These are phyloP conservation scores for Eupsilia transversa DNA, from an alignment of 2,888 invertebrate species.

Conservation along the genomic window DNA sequence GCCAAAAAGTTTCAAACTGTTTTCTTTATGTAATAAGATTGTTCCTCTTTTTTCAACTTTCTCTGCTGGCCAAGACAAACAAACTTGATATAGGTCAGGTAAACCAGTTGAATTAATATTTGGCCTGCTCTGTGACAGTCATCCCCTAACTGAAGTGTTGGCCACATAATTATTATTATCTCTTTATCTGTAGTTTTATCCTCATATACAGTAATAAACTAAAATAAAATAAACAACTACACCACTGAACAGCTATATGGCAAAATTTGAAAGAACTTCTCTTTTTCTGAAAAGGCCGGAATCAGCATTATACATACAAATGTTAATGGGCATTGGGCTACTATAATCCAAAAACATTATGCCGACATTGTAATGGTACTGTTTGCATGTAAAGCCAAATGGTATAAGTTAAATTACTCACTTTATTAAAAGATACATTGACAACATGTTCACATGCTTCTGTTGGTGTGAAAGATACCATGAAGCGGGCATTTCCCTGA, in stretches of 20 bases:
- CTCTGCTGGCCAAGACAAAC: not conserved
- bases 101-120: not conserved
- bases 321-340: not conserved
- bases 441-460: slow-evolving; percentile 98
- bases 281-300: too few relatives aligned
- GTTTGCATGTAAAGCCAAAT: not conserved
- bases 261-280: too few relatives aligned
- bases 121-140: too few relatives aligned
- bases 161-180: too few relatives aligned
- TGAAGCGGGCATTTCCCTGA: slow-evolving; percentile 93
- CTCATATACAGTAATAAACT: too few relatives aligned
- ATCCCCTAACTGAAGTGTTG: too few relatives aligned
- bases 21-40: not conserved
- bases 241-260: too few relatives aligned
- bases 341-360: not conserved
- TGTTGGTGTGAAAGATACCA: slow-evolving; percentile 98
- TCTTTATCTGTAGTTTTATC: too few relatives aligned
- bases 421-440: slow-evolving; percentile 99
- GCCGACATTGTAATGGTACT: not conserved
- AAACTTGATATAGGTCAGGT: not conserved
- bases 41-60: not conserved
- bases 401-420: slow-evolving; percentile 78
- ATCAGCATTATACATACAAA: not conserved
- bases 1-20: not conserved
- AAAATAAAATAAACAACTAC: too few relatives aligned